These are phyloP conservation scores for Chloromyia formosa DNA, from an alignment of 2,888 invertebrate species.

Conservation along the genomic window DNA sequence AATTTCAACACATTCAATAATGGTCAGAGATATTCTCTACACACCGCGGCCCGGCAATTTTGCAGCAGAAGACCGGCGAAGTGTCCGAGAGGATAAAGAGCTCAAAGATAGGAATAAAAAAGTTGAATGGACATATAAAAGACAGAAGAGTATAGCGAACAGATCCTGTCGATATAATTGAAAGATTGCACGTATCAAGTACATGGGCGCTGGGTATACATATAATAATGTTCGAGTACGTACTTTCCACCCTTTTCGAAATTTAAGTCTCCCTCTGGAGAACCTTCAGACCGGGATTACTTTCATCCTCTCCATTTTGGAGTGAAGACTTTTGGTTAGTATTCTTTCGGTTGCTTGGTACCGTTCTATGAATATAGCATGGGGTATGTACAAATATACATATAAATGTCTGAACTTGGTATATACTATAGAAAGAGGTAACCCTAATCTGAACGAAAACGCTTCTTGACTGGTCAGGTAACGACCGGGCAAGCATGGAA, in stretches of 20 bases:
- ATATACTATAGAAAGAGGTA: neutral
- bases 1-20: slow-evolving; percentile 3
- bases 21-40: neutral
- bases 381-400: no score
- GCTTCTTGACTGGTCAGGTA: slow-evolving; percentile 32
- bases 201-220: neutral
- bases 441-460: neutral
- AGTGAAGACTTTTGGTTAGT: neutral
- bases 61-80: neutral
- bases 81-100: neutral
- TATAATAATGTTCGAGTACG: no score
- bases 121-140: slow-evolving; percentile 3
- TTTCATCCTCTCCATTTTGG: neutral
- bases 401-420: no score
- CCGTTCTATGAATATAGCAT: neutral
- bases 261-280: neutral
- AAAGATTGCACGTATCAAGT: slow-evolving; percentile 23
- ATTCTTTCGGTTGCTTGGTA: neutral
- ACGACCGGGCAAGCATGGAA: neutral
- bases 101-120: neutral
- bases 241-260: neutral
- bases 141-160: neutral
- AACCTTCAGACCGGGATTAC: slow-evolving; percentile 1
- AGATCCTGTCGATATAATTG: slow-evolving; percentile 29
- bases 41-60: neutral